Evolutionary conservation across 2,888 invertebrate species (phyloP), one percentile per base, ranked within the genome.

Genomic region (Acanthoscelides obtectus): DNA sequence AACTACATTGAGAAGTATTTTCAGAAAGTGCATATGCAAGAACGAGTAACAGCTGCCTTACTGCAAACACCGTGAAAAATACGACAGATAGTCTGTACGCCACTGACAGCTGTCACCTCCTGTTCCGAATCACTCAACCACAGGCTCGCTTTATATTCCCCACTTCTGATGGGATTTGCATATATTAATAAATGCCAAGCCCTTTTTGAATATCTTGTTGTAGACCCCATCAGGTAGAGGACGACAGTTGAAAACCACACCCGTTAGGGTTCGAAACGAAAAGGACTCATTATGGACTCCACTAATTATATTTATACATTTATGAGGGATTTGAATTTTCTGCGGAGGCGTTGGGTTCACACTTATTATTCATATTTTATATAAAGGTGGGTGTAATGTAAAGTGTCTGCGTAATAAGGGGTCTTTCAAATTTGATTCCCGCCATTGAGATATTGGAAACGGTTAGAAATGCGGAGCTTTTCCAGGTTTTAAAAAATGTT

Each of bases 131-230:
- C 76, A 73, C 75, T 76, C 75, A 76, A 77, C 76, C 70, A 76
- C 72, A 73, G 75, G 75, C 77, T 78, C 77, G 76, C 75, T 78
- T 77, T 77, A 77, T 76, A 77, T 76, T 76, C 77, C 78, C 76
- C 74, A 74, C 75, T 74, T 73, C 71, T 66, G 72, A 70, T 70
- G 76, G 45, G 45, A 78, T 78, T 75, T 77, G 71, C 77, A 77
- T 77, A 77, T 73, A 77, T 76, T 75, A 77, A 77, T 77, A 76
- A 75, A 75, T 77, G 72, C 74, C 73, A 67, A 69, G 69, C 69
- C 75, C 73, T 72, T 74, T 75, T 72, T 69, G 45, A 74, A 75
- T 45, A 45, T 45, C 45, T 69, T 72, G 71, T 72, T 75, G 71
- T 1, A 45, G 45, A 45, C 45, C 45, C 45, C 12, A 45, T 45